Evolutionary conservation across 2,888 invertebrate species (phyloP), one percentile per base, ranked within the genome.

Genomic region (Caenorhabditis afra): DNA sequence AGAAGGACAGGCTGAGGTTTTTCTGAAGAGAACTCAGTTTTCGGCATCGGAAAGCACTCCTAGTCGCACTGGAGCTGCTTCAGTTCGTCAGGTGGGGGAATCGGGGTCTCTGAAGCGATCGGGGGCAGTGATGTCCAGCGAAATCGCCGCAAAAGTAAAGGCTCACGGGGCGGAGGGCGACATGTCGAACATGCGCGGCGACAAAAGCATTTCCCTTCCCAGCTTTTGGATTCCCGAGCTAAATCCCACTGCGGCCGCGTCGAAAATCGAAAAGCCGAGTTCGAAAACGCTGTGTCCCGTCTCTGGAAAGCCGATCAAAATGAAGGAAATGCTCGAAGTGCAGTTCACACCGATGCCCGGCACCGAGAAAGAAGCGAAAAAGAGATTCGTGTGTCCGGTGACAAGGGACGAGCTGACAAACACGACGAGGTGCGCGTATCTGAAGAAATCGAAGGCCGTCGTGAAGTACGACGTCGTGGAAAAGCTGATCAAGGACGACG

Each of bases 401-500:
- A 98, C 98, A 1, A 95, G 96, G 91, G 99, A 99, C 91, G 94
- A 97, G 78, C 92, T 99, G 41, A 94, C 95, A 82, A 97, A 97
- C 92, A 95, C 96, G 8, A 94, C 96, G 1, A 96, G 97, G 0
- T 96, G 95, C 92, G 97, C 95, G 77, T 95, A 98, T 37, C 93
- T 99, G 65, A 94, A 93, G 91, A 94, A 95, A 73, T 95, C 95
- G 94, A 95, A 59, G 7, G 47, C 10, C 92, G 95, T 99, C 7
- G 94, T 99, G 1, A 97, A 97, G 0, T 93, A 95, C 93, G 97
- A 97, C 90, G 97, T 97, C 91, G 94, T 97, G 4, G 97, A 98
- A 88, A 97, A 96, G 90, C 93, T 99, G 16, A 95, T 99, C 65
- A 96, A 95, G 89, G 96, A 95, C 88, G 98, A 99, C 91, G 96